These are phyloP conservation scores for Lagopus muta DNA, from an alignment of 2,113 vertebrate species.

Conservation along the genomic window DNA sequence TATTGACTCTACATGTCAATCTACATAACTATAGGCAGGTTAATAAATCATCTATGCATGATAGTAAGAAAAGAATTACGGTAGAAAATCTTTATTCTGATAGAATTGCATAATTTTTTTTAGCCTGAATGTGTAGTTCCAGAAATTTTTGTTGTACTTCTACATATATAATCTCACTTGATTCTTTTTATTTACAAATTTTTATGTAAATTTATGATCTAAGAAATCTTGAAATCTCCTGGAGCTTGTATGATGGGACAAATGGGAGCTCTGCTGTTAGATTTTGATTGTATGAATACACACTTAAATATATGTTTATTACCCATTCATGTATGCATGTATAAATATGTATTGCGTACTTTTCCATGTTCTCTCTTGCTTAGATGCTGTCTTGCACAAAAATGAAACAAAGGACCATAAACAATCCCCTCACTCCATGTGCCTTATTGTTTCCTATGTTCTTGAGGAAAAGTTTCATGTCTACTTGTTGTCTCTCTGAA, in stretches of 20 bases:
- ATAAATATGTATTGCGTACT: neutral
- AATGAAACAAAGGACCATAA: neutral
- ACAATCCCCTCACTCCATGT: neutral
- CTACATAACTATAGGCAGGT: neutral
- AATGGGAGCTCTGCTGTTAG: neutral
- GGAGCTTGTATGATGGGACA: neutral
- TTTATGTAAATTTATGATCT: neutral
- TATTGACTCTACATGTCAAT: neutral
- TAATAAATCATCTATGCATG: neutral
- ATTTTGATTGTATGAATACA: no score
- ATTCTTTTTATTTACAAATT: neutral
- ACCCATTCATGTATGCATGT: neutral
- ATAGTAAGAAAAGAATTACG: neutral
- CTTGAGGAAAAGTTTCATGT: neutral
- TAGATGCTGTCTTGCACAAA: neutral
- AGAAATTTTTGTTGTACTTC: neutral
- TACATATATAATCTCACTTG: neutral
- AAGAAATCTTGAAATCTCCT: neutral
- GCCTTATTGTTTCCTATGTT: neutral
- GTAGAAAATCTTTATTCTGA: neutral
- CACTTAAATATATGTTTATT: neutral
- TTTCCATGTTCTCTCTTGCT: neutral
- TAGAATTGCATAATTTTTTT: neutral
- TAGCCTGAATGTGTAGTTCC: neutral
- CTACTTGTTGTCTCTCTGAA: neutral